phyloP scores from a whole-genome alignment of 2,113 vertebrate genomes.

The Aix galericulata region DNA sequence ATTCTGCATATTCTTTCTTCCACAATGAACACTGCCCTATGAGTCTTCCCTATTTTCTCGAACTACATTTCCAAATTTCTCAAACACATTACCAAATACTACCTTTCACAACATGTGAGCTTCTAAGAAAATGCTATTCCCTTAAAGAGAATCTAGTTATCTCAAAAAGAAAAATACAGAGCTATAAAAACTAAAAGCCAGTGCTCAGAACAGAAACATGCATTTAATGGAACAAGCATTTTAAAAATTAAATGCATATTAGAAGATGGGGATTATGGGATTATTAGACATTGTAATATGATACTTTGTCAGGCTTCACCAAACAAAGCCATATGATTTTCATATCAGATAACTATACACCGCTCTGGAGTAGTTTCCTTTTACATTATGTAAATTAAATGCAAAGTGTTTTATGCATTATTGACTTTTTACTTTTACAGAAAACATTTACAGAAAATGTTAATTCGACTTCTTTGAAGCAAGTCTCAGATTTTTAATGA shows the following conservation, averaged over 20 bases:
- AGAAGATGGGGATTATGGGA: neutral
- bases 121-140: neutral
- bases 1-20: neutral
- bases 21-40: neutral
- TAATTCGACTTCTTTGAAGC: neutral
- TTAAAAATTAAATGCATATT: neutral
- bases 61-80: too few relatives aligned
- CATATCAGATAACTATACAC: neutral
- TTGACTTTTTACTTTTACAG: slow-evolving; percentile 6
- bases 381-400: slow-evolving; percentile 4
- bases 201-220: neutral
- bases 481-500: slow-evolving; percentile 29
- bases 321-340: neutral
- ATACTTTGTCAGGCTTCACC: neutral
- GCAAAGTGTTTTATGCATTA: neutral
- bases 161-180: neutral
- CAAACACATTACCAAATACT: neutral
- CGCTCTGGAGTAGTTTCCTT: neutral
- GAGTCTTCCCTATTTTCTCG: neutral
- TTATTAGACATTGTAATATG: neutral
- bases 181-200: neutral
- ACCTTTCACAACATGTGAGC: neutral
- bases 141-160: neutral
- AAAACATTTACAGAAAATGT: slow-evolving; percentile 6
- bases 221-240: neutral